These are phyloP conservation scores for Scomberomorus guttatus DNA, from an alignment of 2,797 vertebrate species.

Conservation along the genomic window DNA sequence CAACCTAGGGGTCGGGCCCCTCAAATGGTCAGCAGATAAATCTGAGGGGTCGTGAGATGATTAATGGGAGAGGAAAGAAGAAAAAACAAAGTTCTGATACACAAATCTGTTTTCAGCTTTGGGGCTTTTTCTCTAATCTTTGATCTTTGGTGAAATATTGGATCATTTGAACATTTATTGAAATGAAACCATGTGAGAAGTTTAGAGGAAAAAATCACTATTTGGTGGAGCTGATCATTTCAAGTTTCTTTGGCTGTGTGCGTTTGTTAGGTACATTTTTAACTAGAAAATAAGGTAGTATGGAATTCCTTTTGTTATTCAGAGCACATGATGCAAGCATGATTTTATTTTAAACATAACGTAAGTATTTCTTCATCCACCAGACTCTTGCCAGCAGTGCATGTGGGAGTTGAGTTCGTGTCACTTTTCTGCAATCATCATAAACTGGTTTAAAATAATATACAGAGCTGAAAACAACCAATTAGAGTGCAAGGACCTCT, in stretches of 20 bases:
- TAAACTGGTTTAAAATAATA: conserved; percentile 76
- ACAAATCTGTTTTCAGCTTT: too few relatives aligned
- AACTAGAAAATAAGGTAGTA: conserved; percentile 1
- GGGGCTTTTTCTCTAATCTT: too few relatives aligned
- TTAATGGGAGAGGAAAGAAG: too few relatives aligned
- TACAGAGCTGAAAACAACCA: conserved; percentile 68
- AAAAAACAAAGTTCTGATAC: too few relatives aligned
- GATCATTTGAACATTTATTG: too few relatives aligned
- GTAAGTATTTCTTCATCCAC: conserved; percentile 57
- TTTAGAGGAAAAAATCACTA: too few relatives aligned
- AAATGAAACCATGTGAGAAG: too few relatives aligned
- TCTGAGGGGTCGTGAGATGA: too few relatives aligned
- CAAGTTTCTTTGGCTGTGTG: neutral
- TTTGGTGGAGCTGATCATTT: neutral
- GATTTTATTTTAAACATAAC: conserved; percentile 41
- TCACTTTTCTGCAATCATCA: conserved; percentile 71
- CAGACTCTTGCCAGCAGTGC: conserved; percentile 51
- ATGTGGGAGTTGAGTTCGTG: conserved; percentile 72
- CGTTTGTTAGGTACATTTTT: neutral
- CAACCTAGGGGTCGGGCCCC: too few relatives aligned
- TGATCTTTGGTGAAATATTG: too few relatives aligned
- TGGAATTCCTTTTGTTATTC: conserved; percentile 32
- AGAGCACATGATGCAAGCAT: conserved; percentile 37
- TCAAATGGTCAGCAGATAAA: too few relatives aligned
- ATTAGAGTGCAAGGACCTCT: conserved; percentile 72